phyloP scores from a whole-genome alignment of 2,888 invertebrate genomes.

The Caenorhabditis imperialis region DNA sequence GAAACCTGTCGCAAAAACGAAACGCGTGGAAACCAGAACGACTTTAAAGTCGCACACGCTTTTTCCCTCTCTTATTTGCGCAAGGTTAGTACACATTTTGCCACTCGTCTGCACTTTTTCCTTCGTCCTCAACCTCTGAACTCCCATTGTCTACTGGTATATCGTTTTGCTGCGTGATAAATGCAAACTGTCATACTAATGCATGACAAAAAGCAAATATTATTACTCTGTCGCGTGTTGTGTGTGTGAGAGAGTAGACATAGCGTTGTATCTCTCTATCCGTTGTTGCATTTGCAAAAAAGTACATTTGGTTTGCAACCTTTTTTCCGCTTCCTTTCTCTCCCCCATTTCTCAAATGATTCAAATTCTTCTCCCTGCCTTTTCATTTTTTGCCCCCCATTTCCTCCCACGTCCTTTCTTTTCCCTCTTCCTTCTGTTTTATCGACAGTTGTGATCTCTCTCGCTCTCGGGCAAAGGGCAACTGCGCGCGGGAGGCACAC shows the following conservation, averaged over 20 bases:
- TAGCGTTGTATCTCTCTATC: too few relatives aligned
- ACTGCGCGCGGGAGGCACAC: slow-evolving; percentile 10
- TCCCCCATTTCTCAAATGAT: background rate
- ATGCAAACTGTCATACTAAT: too few relatives aligned
- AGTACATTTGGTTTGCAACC: slow-evolving; percentile 4
- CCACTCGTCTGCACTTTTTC: slow-evolving; percentile 15
- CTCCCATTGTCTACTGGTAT: slow-evolving; percentile 3
- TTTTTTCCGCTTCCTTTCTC: slow-evolving; percentile 6
- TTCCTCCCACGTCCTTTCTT: slow-evolving; percentile 30
- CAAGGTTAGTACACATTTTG: slow-evolving; percentile 26
- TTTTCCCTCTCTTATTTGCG: slow-evolving; percentile 29
- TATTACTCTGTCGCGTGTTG: too few relatives aligned
- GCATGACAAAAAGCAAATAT: too few relatives aligned
- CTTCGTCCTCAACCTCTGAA: slow-evolving; percentile 29
- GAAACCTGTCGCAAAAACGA: background rate
- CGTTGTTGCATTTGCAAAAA: slow-evolving; percentile 22
- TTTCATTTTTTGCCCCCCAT: slow-evolving; percentile 1
- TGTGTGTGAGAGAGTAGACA: too few relatives aligned
- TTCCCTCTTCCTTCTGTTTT: slow-evolving; percentile 6
- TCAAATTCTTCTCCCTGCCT: background rate
- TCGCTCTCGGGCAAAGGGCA: slow-evolving; percentile 37
- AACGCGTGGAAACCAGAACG: slow-evolving; percentile 12
- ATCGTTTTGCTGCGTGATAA: background rate
- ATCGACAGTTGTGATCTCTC: slow-evolving; percentile 42
- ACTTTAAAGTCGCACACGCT: slow-evolving; percentile 12